A percentile compares a stretch with the other conserved stretches of the same genome.
Conservation (phyloP, 2,113 vertebrate species). For the Vireo altiloquus region DNA sequence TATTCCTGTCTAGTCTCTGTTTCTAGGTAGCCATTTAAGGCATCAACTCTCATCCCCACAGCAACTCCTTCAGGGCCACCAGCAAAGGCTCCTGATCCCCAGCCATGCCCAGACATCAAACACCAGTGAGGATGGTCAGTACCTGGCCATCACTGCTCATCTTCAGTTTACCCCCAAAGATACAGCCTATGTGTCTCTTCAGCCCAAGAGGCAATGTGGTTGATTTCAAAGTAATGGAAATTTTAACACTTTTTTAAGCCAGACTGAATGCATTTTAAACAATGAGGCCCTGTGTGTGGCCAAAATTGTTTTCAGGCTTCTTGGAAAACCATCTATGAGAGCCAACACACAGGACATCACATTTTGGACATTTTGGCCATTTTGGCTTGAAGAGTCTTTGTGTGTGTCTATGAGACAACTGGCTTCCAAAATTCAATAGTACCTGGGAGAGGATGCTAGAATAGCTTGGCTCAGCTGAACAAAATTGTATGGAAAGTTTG, state of each 20-base stretch:
- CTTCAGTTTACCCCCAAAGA: neutral
- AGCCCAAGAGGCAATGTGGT: accelerated
- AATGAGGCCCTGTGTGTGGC: neutral
- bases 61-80: neutral
- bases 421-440: neutral
- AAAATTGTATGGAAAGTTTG: neutral
- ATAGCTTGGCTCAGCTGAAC: neutral
- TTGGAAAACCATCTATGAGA: neutral
- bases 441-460: neutral
- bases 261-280: neutral
- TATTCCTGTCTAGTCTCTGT: too few species aligned
- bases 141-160: neutral
- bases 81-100: neutral
- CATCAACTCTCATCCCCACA: neutral
- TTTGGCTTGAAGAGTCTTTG: neutral
- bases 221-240: neutral
- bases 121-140: neutral
- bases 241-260: neutral
- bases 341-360: neutral
- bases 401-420: neutral
- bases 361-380: neutral
- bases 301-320: neutral
- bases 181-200: neutral
- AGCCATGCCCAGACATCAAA: neutral
- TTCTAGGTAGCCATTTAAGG: too few species aligned